Evolutionary conservation across 2,113 vertebrate genomes (phyloP).

Genomic region (Dolichotis patagonum): DNA sequence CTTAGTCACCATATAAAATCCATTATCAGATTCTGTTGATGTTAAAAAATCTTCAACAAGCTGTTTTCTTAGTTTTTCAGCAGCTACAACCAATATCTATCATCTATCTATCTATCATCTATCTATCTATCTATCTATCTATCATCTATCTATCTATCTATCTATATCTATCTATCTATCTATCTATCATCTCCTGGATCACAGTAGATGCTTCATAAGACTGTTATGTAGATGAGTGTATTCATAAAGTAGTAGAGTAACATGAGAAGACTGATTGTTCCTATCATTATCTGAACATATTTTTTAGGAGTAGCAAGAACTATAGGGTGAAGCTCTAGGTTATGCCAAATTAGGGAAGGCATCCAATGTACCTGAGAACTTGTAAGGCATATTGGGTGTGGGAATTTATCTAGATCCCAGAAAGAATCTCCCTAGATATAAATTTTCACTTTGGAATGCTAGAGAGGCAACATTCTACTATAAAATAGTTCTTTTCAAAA

Average conservation of each 20-base stretch:
- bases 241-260: neutral
- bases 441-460: neutral
- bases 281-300: too few species aligned
- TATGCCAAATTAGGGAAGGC: neutral
- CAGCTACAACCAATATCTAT: neutral
- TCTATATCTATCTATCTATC: too few species aligned
- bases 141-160: too few species aligned
- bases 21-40: neutral
- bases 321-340: neutral
- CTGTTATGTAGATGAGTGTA: neutral
- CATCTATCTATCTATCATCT: too few species aligned
- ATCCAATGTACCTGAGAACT: neutral
- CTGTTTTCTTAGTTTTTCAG: neutral
- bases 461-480: neutral
- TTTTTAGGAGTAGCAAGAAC: neutral
- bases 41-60: neutral
- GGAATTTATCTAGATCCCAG: neutral
- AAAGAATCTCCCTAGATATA: neutral
- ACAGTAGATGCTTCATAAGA: neutral
- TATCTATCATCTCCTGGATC: neutral
- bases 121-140: too few species aligned
- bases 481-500: constrained; percentile 8
- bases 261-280: neutral
- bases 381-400: neutral
- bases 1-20: neutral